Conservation (phyloP, 2,797 vertebrate species). For the Threskiornis aethiopicus region DNA sequence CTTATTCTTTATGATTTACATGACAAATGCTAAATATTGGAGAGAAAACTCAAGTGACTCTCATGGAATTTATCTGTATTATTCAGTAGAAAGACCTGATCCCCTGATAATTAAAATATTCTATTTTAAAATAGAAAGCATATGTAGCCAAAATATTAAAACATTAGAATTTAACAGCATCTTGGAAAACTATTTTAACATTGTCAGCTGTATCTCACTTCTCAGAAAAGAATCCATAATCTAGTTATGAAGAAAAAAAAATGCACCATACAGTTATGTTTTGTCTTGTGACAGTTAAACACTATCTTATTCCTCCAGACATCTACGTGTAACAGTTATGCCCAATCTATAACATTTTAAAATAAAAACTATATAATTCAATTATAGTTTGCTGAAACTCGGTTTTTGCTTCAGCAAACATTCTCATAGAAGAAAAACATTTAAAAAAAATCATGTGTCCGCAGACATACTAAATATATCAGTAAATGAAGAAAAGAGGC, state of each 20-base stretch:
- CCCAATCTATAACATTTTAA: not conserved
- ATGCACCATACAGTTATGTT: not conserved
- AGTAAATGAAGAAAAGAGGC: not conserved
- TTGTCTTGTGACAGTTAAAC: slow-evolving; percentile 6
- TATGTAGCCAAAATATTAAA: not conserved
- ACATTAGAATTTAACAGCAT: not conserved
- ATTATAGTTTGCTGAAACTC: not conserved
- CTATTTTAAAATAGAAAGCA: not conserved
- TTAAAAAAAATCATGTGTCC: not conserved
- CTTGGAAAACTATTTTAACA: not conserved
- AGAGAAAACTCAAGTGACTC: not conserved
- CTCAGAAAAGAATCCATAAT: slow-evolving; percentile 28
- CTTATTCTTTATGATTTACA: not conserved
- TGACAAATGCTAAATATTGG: not conserved
- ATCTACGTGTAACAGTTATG: not conserved
- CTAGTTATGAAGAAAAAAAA: not conserved
- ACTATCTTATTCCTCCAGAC: not conserved
- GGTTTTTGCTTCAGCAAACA: not conserved
- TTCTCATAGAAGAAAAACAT: not conserved
- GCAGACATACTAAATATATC: not conserved
- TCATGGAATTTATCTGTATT: not conserved
- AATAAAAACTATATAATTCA: not conserved
- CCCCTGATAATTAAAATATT: not conserved
- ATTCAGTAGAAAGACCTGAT: not conserved
- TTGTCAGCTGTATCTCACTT: slow-evolving; percentile 11